Evolutionary conservation across 2,113 vertebrate species (phyloP), one percentile per base, ranked within the genome.

Genomic region (Agapornis roseicollis): DNA sequence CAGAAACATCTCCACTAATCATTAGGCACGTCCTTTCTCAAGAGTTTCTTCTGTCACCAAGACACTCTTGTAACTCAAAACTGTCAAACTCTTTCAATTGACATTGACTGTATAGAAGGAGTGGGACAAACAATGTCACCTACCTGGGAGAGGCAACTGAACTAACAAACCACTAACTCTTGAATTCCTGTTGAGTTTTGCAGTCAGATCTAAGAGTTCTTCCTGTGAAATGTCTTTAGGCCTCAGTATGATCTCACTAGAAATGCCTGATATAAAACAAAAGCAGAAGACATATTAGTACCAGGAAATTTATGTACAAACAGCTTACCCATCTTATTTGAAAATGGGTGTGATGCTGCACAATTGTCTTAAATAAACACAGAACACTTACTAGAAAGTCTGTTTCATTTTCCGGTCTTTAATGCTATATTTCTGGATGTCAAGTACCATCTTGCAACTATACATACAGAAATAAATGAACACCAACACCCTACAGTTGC

Each of bases 121-220:
- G 14, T 3, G 18, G 23, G 25, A 93, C 6, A 87, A 41, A 79
- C 95, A 33, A 52, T 3, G 5, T 44, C 55, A 81, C 70, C 53
- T 94, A 98, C 98, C 98, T 97, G 98, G 98, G 22, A 98, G 98
- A 85, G 99, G 99, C 41, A 99, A 97, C 95, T 99, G 99, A 95
- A 99, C 98, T 90, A 99, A 97, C 88, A 99, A 94, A 35, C 99
- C 99, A 93, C 98, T 99, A 94, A 99, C 98, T 96, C 96, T 98
- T 81, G 98, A 97, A 96, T 99, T 99, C 88, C 97, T 96, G 95
- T 99, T 99, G 97, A 99, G 97, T 70, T 98, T 98, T 79, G 94
- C 98, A 5, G 98, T 99, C 90, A 99, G 66, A 89, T 99, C 98
- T 93, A 99, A 88, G 65, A 99, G 91, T 90, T 99, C 99, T 91